Evolutionary conservation across 1,140 invertebrate genomes (phyloP), one percentile per base, ranked within the genome.

Genomic region (Bicyclus anynana): DNA sequence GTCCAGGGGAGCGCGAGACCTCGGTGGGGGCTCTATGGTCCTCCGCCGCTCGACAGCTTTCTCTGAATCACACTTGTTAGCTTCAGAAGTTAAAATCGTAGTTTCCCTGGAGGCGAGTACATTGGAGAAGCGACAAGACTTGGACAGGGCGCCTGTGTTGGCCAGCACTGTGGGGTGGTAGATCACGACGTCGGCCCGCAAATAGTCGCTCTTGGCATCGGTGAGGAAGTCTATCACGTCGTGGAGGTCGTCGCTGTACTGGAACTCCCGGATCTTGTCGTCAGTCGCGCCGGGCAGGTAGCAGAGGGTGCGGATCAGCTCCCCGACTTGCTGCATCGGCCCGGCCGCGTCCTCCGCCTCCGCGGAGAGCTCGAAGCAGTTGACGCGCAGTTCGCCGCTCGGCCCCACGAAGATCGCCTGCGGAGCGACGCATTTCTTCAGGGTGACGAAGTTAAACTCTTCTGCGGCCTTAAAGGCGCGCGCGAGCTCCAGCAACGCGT

Each of bases 111-210:
- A 63, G 4, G 83, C 42, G 27, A 86, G 58, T 52, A 87, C 77
- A 9, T 85, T 74, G 55, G 57, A 53, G 17, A 82, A 64, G 50
- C 64, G 53, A 58, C 69, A 74, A 5, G 67, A 76, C 16, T 51
- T 59, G 37, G 57, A 51, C n/a, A 72, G 59, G 10, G 58, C 52
- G 47, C 82, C 83, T 5, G 82, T 61, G 62, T 89, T 83, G 16
- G 78, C 65, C 21, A 89, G 71, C 2, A 90, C 79, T 23, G 85
- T 89, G 6, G 89, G 89, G 61, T 90, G 87, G 51, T 87, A 83
- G 6, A 89, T 66, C 5, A 89, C 69, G 0, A 87, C 78, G 23
- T 89, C 81, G 5, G 85, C 77, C 9, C 76, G 76, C 14, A 89
- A 59, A 23, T 67, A 69, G 5, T 62, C 49, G 27, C 77, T 79